Conservation (phyloP, 2,113 vertebrate species). For the Numida meleagris region DNA sequence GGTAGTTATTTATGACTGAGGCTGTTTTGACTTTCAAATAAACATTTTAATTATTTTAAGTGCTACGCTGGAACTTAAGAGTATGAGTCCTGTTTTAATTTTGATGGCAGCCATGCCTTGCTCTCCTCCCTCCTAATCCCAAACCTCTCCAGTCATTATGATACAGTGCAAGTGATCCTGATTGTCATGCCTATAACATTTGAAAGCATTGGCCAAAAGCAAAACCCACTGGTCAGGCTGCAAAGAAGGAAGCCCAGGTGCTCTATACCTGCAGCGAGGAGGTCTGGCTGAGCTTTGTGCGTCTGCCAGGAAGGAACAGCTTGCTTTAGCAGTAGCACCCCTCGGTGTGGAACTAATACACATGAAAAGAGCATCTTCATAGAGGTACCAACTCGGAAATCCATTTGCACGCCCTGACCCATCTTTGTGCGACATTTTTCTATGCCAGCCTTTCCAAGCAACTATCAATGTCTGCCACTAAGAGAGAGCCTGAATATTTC, state of each 20-base stretch:
- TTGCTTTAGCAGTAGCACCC: neutral
- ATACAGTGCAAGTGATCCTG: neutral
- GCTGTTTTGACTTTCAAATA: constrained; percentile 71
- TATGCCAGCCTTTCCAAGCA: neutral
- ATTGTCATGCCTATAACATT: neutral
- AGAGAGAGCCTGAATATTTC: neutral
- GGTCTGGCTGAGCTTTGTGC: neutral
- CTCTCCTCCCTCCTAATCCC: constrained; percentile 41
- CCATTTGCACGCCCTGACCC: neutral
- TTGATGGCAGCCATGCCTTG: neutral
- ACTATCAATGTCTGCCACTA: neutral
- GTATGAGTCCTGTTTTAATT: neutral
- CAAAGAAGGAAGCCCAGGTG: neutral
- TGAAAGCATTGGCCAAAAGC: neutral
- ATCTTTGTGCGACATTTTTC: neutral
- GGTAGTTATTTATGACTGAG: constrained; percentile 62
- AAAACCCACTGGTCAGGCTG: neutral
- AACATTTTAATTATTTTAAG: constrained; percentile 76
- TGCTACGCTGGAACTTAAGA: constrained; percentile 43
- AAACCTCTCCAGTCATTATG: constrained; percentile 13
- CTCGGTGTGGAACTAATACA: fast-evolving
- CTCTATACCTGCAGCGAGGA: neutral
- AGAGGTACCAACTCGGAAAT: neutral
- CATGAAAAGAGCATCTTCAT: neutral
- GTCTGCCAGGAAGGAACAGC: neutral